phyloP scores from a whole-genome alignment of 1,140 invertebrate genomes.

The Trachelipus rathkii region DNA sequence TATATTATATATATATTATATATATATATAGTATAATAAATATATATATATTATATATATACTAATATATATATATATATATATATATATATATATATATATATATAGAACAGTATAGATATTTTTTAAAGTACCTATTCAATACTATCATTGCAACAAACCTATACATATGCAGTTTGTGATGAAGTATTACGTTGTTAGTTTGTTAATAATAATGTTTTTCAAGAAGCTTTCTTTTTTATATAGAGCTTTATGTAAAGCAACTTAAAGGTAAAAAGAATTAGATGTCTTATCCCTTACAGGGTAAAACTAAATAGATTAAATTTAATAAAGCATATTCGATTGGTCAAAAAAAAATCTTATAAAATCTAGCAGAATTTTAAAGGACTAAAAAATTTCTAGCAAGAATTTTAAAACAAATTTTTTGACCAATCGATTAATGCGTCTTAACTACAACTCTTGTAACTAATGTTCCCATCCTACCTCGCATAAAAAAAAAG shows the following conservation, averaged over 20 bases:
- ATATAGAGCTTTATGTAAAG: too few species aligned
- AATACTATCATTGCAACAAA: conserved; percentile 13
- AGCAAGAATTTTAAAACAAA: too few species aligned
- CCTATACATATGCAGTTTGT: conserved; percentile 12
- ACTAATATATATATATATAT: neutral
- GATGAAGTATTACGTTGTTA: neutral
- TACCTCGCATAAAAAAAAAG: neutral
- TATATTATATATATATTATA: conserved; percentile 19
- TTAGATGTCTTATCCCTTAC: too few species aligned
- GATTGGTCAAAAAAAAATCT: too few species aligned
- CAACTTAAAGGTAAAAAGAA: too few species aligned
- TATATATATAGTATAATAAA: neutral
- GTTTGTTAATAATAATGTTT: neutral
- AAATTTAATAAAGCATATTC: too few species aligned
- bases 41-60: conserved; percentile 13
- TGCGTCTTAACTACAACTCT: neutral
- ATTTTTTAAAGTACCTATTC: neutral
- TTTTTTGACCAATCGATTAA: too few species aligned
- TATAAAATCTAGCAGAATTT: too few species aligned
- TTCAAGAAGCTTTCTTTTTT: too few species aligned
- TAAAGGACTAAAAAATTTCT: too few species aligned
- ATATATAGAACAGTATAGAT: neutral
- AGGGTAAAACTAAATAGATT: too few species aligned
- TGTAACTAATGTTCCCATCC: conserved; percentile 5
- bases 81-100: conserved; percentile 23